Base-by-base conservation (phyloP, 2,888 invertebrate species). In the Protula sp. region DNA sequence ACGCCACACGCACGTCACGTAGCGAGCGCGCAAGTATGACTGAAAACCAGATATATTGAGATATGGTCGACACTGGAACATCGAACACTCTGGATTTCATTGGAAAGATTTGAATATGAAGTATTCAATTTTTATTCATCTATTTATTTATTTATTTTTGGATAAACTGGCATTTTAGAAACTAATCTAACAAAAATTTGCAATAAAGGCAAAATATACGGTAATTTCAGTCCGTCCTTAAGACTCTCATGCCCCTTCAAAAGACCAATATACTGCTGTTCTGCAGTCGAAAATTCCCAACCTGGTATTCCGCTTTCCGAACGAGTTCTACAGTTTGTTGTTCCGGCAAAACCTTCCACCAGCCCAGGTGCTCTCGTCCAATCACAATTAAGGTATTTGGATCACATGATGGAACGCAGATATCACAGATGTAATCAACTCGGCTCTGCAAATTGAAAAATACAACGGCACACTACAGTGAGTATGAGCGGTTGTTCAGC, bases 351-450 rank as follows among this genome's bases (percentile, higher is more conserved):
- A 77, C 48, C 55, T 69, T 73, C 78, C 77, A 78, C 79, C 78
- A 78, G 27, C 65, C 62, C 4, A 76, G 59, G 52, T 78, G 77
- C 55, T 78, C 79, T 58, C 75, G 76, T 1, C 79, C 79, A 26
- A 73, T 67, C 0, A 77, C 73, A 5, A 75, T 73, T 19, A 79
- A 59, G 3, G 69, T 52, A 28, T 74, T 74, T 1, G 74, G 67
- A 47, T 72, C 63, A 28, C 66, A 68, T 3, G 73, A 67, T 60
- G 71, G 75, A 60, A 77, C 76, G 4, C 67, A 70, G 22, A 73
- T 62, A 59, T 73, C 74, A 63, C 74, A 74, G 2, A 78, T 65
- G 2, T 71, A 62, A n/a, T 75, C 74, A 1, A 72, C 69, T 22
- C 67, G 61, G 3, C 76, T 54, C 77, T 78, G 45, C 14, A 57